Evolutionary conservation across 2,113 vertebrate species (phyloP).

Genomic region (Psophia crepitans): DNA sequence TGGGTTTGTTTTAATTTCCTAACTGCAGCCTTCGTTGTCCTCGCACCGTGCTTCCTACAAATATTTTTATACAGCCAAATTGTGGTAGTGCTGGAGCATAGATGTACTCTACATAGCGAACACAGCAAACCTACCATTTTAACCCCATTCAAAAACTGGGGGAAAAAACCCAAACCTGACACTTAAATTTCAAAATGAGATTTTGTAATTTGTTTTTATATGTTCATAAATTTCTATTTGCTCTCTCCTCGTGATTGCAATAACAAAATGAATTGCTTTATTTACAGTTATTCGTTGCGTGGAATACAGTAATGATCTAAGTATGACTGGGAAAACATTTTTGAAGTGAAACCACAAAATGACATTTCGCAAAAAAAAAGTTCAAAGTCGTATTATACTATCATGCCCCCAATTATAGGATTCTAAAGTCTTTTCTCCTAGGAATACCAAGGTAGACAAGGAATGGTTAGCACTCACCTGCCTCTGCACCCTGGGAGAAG

Average conservation of each 20-base stretch:
- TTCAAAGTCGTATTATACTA: neutral
- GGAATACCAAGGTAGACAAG: neutral
- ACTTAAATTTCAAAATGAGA: neutral
- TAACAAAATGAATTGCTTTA: neutral
- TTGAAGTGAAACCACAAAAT: neutral
- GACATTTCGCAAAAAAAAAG: neutral
- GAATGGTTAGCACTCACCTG: slow-evolving; percentile 77
- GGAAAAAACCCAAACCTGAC: neutral
- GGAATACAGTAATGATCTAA: neutral
- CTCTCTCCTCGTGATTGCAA: neutral
- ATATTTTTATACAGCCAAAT: neutral
- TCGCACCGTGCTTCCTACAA: neutral
- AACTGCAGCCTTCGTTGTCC: neutral
- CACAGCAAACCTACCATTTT: neutral
- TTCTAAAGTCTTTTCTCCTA: neutral
- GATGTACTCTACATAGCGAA: neutral
- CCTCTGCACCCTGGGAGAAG: slow-evolving; percentile 96
- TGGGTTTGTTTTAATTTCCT: neutral
- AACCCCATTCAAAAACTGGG: neutral
- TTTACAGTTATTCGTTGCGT: neutral
- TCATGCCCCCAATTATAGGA: fast-evolving
- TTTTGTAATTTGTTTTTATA: neutral
- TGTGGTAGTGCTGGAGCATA: neutral
- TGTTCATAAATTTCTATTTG: neutral
- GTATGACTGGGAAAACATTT: neutral